These are phyloP conservation scores for Rhorus exstirpatorius DNA, from an alignment of 2,888 invertebrate species.

Conservation along the genomic window DNA sequence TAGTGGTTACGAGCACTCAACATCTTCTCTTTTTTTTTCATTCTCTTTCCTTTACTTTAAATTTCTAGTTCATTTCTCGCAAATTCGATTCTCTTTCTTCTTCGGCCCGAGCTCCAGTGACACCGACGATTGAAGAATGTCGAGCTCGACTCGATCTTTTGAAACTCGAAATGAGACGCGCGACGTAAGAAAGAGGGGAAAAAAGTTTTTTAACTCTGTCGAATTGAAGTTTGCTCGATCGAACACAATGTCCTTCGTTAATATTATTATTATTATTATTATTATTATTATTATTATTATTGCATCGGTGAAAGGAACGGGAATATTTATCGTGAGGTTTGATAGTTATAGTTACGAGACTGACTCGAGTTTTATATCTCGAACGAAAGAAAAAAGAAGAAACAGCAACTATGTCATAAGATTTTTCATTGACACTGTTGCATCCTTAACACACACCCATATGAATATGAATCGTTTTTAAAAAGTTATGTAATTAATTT, in stretches of 20 bases:
- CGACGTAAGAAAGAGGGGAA: background rate
- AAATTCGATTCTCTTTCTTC: slow-evolving; percentile 36
- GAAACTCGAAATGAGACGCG: background rate
- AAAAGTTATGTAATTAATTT: too few relatives aligned
- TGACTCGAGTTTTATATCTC: background rate
- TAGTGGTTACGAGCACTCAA: slow-evolving; percentile 65
- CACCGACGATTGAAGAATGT: slow-evolving; percentile 3
- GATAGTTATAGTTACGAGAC: background rate
- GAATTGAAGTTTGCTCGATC: background rate
- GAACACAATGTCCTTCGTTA: slow-evolving; percentile 26
- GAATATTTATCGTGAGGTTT: background rate
- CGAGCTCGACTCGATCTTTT: background rate
- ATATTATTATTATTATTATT: slow-evolving; percentile 6
- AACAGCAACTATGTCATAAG: background rate
- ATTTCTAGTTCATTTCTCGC: slow-evolving; percentile 37
- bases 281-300: too few relatives aligned
- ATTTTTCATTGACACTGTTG: background rate
- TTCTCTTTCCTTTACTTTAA: slow-evolving; percentile 15
- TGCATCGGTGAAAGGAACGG: background rate
- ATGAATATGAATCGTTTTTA: too few relatives aligned
- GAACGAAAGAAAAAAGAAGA: background rate
- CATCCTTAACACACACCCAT: too few relatives aligned
- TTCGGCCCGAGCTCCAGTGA: background rate
- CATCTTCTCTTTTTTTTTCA: slow-evolving; percentile 30
- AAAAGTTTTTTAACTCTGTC: background rate